Conservation (phyloP, 2,888 invertebrate species). For the Pyrrhosoma nymphula region DNA sequence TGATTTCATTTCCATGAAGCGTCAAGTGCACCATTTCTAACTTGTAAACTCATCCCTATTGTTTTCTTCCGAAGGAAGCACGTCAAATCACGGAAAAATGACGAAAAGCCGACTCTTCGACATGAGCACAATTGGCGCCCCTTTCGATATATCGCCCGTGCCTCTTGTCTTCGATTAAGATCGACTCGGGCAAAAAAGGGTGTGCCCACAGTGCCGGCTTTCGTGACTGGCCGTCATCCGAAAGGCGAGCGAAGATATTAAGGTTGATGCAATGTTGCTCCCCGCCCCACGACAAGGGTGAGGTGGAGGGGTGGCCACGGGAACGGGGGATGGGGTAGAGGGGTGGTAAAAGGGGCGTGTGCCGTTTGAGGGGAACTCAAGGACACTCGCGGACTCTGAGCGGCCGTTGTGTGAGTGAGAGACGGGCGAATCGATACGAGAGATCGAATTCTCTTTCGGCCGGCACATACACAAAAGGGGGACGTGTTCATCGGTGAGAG, state of each 20-base stretch:
- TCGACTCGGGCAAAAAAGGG: constrained; percentile 24
- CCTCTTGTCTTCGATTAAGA: constrained; percentile 12
- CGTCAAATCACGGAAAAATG: too few species aligned
- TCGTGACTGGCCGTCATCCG: constrained; percentile 54
- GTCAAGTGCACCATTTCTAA: too few species aligned
- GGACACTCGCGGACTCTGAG: constrained; percentile 37
- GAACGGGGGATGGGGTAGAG: neutral
- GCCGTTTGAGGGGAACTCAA: neutral
- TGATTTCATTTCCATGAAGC: too few species aligned
- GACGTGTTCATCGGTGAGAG: neutral
- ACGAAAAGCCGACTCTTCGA: too few species aligned
- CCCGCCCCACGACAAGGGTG: neutral
- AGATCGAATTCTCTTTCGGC: constrained; percentile 47
- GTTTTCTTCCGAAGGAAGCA: too few species aligned
- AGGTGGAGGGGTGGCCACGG: neutral
- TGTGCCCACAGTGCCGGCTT: constrained; percentile 1
- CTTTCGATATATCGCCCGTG: constrained; percentile 23
- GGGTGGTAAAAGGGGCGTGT: too few species aligned
- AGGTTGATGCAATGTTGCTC: constrained; percentile 35
- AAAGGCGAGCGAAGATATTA: constrained; percentile 39
- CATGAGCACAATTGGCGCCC: neutral
- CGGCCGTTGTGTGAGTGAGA: neutral
- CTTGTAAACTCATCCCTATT: too few species aligned
- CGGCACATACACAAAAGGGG: neutral
- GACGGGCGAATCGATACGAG: constrained; percentile 36